Evolutionary conservation across 2,888 invertebrate genomes (phyloP).

Genomic region (Fissipunctia ypsillon): DNA sequence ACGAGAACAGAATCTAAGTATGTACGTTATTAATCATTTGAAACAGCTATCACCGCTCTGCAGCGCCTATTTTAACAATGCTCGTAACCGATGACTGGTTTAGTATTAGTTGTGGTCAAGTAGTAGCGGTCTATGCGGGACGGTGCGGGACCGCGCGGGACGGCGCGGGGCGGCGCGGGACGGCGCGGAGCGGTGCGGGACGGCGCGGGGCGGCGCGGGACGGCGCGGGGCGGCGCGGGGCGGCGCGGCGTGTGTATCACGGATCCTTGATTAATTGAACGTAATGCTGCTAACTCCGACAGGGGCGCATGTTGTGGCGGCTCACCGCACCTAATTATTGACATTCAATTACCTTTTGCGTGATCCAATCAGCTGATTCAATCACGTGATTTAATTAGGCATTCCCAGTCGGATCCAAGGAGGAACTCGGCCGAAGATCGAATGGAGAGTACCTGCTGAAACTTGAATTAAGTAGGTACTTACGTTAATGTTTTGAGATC

Average conservation of each 20-base stretch:
- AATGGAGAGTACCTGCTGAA: conserved; percentile 14
- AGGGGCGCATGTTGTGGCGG: conserved; percentile 24
- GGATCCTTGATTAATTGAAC: conserved; percentile 44
- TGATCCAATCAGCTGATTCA: conserved; percentile 53
- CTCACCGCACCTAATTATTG: conserved; percentile 58
- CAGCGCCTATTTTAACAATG: neutral
- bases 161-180: conserved; percentile 13
- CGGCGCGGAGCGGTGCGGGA: no score
- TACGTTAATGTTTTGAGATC: conserved; percentile 16
- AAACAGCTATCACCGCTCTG: neutral
- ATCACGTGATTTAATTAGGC: conserved; percentile 52
- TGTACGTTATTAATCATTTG: neutral
- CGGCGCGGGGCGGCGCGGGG: conserved; percentile 13
- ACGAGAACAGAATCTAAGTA: neutral
- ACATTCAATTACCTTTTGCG: conserved; percentile 62
- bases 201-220: conserved; percentile 13
- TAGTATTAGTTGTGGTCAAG: conserved; percentile 22
- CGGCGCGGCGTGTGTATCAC: conserved; percentile 8
- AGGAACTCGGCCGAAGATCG: conserved; percentile 11
- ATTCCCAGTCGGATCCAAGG: conserved; percentile 19
- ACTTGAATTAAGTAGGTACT: conserved; percentile 28
- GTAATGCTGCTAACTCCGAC: conserved; percentile 30
- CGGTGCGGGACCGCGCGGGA: neutral
- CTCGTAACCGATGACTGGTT: neutral
- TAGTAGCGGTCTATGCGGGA: conserved; percentile 5